These are phyloP conservation scores for Aphidoletes aphidimyza DNA, from an alignment of 2,888 invertebrate species.

Conservation along the genomic window DNA sequence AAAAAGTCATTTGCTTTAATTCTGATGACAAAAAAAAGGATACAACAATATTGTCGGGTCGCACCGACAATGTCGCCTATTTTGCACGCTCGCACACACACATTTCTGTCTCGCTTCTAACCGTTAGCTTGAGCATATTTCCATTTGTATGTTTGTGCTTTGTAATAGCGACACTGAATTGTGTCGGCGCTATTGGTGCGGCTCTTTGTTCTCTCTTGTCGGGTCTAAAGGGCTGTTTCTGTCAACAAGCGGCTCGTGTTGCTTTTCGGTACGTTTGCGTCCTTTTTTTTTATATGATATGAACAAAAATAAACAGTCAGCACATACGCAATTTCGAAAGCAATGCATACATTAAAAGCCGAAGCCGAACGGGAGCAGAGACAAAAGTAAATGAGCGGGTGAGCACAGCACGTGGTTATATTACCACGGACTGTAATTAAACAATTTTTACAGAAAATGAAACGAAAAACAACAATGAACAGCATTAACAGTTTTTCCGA, in stretches of 20 bases:
- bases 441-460: not conserved
- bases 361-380: no score
- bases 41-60: not conserved
- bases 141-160: not conserved
- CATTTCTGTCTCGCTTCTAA: not conserved
- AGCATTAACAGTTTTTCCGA: conserved; percentile 19
- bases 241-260: conserved; percentile 10
- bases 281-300: no score
- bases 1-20: conserved; percentile 21
- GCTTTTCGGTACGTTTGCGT: no score
- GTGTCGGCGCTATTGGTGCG: not conserved
- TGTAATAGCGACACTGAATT: not conserved
- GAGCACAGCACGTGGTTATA: conserved; percentile 17
- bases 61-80: not conserved
- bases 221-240: conserved; percentile 2
- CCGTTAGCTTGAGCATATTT: not conserved
- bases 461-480: not conserved
- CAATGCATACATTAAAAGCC: conserved; percentile 19
- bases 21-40: conserved; percentile 33
- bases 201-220: not conserved
- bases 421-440: conserved; percentile 33
- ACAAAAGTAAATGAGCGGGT: no score
- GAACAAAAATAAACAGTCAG: not conserved
- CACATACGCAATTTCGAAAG: conserved; percentile 27
- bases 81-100: not conserved